Conservation (phyloP, 2,113 vertebrate species). For the Sander vitreus region DNA sequence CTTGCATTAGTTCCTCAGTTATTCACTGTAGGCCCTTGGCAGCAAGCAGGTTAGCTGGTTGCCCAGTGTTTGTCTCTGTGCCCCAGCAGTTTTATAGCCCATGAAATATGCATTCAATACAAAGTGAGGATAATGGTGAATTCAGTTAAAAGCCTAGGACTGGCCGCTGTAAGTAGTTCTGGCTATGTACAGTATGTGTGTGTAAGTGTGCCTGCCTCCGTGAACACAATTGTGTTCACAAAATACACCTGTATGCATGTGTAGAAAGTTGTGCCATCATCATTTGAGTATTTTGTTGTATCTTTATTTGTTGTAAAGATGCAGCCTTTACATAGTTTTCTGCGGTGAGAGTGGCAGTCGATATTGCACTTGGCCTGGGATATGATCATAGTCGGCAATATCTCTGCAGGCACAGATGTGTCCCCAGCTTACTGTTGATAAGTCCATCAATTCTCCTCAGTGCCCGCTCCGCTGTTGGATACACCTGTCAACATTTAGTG, state of each 20-base stretch:
- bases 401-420: slow-evolving; percentile 21
- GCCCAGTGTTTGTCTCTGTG: slow-evolving; percentile 44
- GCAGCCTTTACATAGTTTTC: neutral
- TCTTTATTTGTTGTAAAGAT: neutral
- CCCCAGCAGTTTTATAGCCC: slow-evolving; percentile 44
- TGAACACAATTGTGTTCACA: slow-evolving; percentile 10
- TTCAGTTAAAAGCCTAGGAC: slow-evolving; percentile 36
- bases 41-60: slow-evolving; percentile 28
- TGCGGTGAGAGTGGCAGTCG: neutral
- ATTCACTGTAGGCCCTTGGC: slow-evolving; percentile 56
- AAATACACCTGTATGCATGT: neutral
- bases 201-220: neutral
- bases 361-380: slow-evolving; percentile 25
- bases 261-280: neutral
- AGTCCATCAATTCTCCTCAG: slow-evolving; percentile 39
- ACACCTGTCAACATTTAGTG: slow-evolving; percentile 59
- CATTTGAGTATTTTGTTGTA: neutral
- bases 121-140: slow-evolving; percentile 46
- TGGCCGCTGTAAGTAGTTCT: slow-evolving; percentile 18
- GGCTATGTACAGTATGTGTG: neutral
- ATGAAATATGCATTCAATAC: slow-evolving; percentile 70
- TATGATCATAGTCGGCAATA: slow-evolving; percentile 30
- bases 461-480: slow-evolving; percentile 15
- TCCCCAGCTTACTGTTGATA: slow-evolving; percentile 52
- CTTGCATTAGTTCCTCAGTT: slow-evolving; percentile 37